Percentiles rank a stretch among this genome's conserved stretches.
Conservation (phyloP, 2,797 vertebrate species). For the Halcyon chelicuti region DNA sequence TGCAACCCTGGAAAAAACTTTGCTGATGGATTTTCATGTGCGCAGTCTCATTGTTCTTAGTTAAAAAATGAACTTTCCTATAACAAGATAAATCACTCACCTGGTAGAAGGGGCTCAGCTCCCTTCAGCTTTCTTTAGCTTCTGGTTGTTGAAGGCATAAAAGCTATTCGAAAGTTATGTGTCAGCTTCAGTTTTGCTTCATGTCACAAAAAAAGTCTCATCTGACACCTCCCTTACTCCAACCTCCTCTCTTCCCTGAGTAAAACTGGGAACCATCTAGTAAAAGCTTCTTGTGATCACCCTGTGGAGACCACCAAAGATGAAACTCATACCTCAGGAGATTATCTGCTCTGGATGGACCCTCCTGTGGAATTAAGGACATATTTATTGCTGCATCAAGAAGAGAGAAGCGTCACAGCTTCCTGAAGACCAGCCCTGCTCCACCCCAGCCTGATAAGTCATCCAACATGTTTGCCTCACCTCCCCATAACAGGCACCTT, state of each 20-base stretch:
- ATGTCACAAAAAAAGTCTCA: background rate
- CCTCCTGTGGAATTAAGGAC: background rate
- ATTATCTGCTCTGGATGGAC: background rate
- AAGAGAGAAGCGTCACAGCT: background rate
- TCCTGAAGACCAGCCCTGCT: background rate
- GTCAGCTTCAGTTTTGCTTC: background rate
- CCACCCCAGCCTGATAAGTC: background rate
- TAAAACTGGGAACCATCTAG: background rate
- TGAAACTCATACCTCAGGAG: background rate
- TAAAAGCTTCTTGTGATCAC: background rate
- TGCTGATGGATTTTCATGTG: conserved; percentile 23
- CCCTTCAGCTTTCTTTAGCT: background rate
- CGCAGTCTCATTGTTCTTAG: background rate
- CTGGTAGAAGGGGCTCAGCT: background rate
- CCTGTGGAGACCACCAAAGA: background rate
- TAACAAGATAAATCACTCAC: background rate
- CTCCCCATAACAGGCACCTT: conserved; percentile 47
- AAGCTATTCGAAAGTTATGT: background rate
- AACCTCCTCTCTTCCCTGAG: background rate
- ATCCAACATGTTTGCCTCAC: conserved; percentile 51
- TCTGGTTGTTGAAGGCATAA: background rate
- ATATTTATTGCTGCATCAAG: background rate
- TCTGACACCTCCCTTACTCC: background rate
- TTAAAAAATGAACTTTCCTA: conserved; percentile 9
- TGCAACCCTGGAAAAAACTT: background rate